Percentiles rank a stretch among this genome's conserved stretches.
Evolutionary conservation across 2,113 vertebrate species (phyloP).

Genomic region (Trogon surrucura): DNA sequence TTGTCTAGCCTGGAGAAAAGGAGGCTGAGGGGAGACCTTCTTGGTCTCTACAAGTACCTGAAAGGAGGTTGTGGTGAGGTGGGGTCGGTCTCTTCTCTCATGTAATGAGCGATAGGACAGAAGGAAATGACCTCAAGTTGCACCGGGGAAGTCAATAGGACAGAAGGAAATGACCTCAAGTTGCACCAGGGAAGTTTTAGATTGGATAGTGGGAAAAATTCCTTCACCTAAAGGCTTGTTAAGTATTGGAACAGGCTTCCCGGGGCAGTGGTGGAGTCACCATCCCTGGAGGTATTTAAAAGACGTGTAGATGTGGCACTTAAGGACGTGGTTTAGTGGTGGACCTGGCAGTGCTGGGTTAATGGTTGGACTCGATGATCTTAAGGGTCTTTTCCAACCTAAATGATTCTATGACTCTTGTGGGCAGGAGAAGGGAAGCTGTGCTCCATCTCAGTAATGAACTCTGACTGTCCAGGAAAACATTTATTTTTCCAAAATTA

Average conservation of each 20-base stretch:
- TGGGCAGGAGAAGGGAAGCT: conserved; percentile 29
- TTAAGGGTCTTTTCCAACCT: not conserved
- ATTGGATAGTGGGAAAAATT: not conserved
- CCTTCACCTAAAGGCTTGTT: not conserved
- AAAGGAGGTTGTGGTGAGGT: not conserved
- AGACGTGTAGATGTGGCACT: not conserved
- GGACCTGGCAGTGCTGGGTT: not conserved
- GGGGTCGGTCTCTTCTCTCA: rapidly evolving
- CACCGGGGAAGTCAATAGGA: not conserved
- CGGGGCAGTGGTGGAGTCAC: not conserved
- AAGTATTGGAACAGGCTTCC: not conserved
- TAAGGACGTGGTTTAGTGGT: not conserved
- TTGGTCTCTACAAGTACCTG: not conserved
- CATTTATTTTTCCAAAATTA: conserved; percentile 63
- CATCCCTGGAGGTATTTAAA: not conserved
- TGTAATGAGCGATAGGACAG: rapidly evolving
- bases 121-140: rapidly evolving
- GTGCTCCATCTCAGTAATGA: conserved; percentile 60
- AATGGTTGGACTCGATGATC: not conserved
- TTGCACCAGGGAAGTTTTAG: rapidly evolving
- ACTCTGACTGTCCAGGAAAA: conserved; percentile 65
- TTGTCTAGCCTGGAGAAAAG: not conserved
- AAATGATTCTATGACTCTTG: not conserved
- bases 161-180: rapidly evolving
- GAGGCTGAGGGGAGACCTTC: not conserved